These are phyloP conservation scores for Patella caerulea DNA, from an alignment of 2,888 invertebrate genomes.

Conservation along the genomic window DNA sequence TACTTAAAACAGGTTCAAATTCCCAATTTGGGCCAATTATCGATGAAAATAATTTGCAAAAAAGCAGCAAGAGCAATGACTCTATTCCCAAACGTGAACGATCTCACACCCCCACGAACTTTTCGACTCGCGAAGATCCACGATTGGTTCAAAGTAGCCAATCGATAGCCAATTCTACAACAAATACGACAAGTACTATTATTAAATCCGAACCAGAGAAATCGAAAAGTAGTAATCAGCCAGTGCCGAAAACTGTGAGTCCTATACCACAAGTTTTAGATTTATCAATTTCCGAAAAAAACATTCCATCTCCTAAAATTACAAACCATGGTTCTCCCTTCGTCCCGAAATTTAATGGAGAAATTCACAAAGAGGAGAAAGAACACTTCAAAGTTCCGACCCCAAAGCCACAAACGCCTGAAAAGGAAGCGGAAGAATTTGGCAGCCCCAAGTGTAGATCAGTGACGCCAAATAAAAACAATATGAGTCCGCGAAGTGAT, in stretches of 20 bases:
- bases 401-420: constrained; percentile 7
- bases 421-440: constrained; percentile 12
- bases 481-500: constrained; percentile 59
- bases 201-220: background rate
- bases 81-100: background rate
- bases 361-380: constrained; percentile 18
- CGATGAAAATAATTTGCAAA: background rate
- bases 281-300: background rate
- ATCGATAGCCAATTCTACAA: background rate
- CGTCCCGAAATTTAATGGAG: constrained; percentile 31
- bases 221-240: background rate
- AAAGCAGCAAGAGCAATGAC: background rate
- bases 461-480: constrained; percentile 35
- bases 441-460: constrained; percentile 22
- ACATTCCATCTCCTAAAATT: background rate
- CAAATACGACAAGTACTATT: background rate
- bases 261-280: background rate
- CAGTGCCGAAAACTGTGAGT: background rate
- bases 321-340: background rate
- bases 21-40: background rate
- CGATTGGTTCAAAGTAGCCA: background rate
- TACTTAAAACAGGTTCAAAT: background rate
- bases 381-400: constrained; percentile 16
- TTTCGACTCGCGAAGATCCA: background rate
- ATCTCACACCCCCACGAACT: background rate